A percentile compares a stretch with the other conserved stretches of the same genome.
Evolutionary conservation across 1,140 invertebrate genomes (phyloP).

Genomic region (Maconellicoccus hirsutus): DNA sequence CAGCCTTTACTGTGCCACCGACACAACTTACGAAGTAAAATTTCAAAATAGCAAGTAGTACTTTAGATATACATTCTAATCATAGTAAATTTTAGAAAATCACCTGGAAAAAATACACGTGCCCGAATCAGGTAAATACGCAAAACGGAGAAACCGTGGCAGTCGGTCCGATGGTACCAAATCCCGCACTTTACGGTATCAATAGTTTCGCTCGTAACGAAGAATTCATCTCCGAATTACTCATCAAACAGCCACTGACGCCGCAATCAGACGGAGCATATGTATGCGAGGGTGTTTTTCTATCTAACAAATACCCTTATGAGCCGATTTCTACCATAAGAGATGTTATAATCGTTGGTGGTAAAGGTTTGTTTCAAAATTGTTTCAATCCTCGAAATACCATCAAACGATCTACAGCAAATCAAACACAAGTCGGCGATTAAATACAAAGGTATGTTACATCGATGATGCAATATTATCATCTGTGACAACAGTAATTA

Average conservation of each 20-base stretch:
- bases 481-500: too few relatives aligned
- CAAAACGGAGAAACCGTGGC: neutral
- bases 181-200: neutral
- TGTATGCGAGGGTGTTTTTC: neutral
- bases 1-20: neutral
- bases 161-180: neutral
- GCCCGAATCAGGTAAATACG: neutral
- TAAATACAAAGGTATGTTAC: neutral
- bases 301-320: neutral
- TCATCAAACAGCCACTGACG: neutral
- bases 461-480: neutral
- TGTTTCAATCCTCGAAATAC: neutral
- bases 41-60: neutral
- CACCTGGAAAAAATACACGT: constrained; percentile 11
- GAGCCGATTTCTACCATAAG: neutral
- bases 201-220: constrained; percentile 10
- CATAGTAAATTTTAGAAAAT: neutral
- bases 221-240: neutral
- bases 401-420: neutral
- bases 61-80: neutral
- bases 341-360: neutral
- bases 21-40: neutral
- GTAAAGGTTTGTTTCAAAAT: neutral
- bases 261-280: neutral
- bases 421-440: neutral